Base-by-base conservation (phyloP, 2,888 invertebrate genomes). In the Koerneria pararmatus region DNA sequence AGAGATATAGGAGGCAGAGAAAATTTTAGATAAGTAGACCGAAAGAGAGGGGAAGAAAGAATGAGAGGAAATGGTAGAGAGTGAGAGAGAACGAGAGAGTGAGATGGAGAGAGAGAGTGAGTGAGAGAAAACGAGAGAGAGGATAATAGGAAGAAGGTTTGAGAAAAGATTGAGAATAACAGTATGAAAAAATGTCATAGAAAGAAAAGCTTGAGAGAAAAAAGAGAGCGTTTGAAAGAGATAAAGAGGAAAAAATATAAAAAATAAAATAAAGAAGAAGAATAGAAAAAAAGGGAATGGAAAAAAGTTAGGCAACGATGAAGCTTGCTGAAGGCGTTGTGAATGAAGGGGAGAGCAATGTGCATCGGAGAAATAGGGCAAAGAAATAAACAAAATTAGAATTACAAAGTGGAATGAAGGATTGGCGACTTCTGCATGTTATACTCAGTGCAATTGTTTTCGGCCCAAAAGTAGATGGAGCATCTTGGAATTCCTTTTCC, bases 91-190 rank as follows among this genome's bases (percentile, higher is more conserved):
- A 15, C 22, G 19, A 35, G 24, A 41, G 29, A 19, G 22, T 41
- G 24, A 11, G 41, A 29, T 41, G 29, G 34, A 46, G 60, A 37
- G 41, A 46, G 41, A 41, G 19, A 19, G 41, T 8, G 41, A 19
- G 51, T 27, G 48, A 60, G 60, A 8, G 34, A 57, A 15, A 5
- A 32, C n/a, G 34, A 57, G 31, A 57, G 5, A 11, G 8, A 19
- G 32, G n/a, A 35, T 46, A 48, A 37, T n/a, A 11, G 41, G 37
- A 37, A 34, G 37, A 60, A 6, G 48, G n/a, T 31, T 19, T 22
- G 29, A 59, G 60, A 60, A 37, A 31, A 60, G 48, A 37, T 46
- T 46, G 35, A 32, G 60, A 60, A 46, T 29, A 48, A 31, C 32
- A 37, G 32, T n/a, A n/a, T n/a, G n/a, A n/a, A n/a, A n/a, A n/a